Evolutionary conservation across 2,888 invertebrate genomes (phyloP).

Genomic region (Entomobrya multifasciata): DNA sequence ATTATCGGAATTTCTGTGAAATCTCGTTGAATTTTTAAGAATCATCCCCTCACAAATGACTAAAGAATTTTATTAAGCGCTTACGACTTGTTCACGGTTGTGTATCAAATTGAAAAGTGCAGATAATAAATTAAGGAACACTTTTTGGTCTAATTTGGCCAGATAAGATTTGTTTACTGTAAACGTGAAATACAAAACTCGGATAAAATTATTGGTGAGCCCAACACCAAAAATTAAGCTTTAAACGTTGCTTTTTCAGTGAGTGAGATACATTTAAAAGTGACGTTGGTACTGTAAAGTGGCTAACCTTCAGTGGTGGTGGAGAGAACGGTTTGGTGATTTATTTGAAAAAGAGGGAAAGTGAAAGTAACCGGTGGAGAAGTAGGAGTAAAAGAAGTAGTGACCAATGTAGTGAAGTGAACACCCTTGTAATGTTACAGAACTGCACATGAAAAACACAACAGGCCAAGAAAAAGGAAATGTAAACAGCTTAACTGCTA

Average conservation of each 20-base stretch:
- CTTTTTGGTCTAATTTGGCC: too few relatives aligned
- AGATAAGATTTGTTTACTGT: not conserved
- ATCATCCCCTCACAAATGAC: too few relatives aligned
- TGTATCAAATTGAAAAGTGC: too few relatives aligned
- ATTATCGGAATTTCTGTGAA: not conserved
- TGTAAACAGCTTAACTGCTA: constrained; percentile 71
- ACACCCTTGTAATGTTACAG: constrained; percentile 7
- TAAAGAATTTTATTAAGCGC: too few relatives aligned
- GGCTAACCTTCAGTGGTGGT: constrained; percentile 6
- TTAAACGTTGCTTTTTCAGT: not conserved
- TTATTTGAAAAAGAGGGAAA: constrained; percentile 60
- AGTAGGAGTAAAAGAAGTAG: constrained; percentile 30
- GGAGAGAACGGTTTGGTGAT: constrained; percentile 33
- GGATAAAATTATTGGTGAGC: not conserved
- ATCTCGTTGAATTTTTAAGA: not conserved
- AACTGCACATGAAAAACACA: not conserved
- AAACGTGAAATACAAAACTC: not conserved
- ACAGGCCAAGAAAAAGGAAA: constrained; percentile 39
- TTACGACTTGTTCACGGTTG: too few relatives aligned
- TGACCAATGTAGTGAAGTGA: constrained; percentile 62
- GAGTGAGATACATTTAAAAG: constrained; percentile 1
- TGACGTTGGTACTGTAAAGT: not conserved
- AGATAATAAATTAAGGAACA: too few relatives aligned
- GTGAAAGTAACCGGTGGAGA: not conserved
- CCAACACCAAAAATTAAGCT: not conserved